Conservation (phyloP, 1,140 invertebrate genomes). For the Leptonema lineaticorne region DNA sequence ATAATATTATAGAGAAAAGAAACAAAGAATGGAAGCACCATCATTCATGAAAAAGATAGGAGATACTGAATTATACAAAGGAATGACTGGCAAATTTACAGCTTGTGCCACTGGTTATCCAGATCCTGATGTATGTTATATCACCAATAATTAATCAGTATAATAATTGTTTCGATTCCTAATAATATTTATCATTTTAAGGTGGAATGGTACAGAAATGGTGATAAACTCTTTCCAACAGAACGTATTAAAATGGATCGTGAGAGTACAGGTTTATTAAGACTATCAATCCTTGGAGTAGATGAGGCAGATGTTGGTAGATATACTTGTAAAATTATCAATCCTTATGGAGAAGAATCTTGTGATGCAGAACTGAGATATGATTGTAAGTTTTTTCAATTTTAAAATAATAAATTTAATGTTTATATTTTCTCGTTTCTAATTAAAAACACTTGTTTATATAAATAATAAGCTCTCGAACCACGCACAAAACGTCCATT, state of each 20-base stretch:
- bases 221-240: constrained; percentile 73
- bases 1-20: constrained; percentile 61
- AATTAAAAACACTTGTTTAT: constrained; percentile 1
- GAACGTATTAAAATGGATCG: constrained; percentile 80
- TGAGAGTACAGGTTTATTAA: constrained; percentile 76
- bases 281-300: constrained; percentile 73
- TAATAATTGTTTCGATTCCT: background rate
- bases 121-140: constrained; percentile 68
- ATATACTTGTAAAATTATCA: constrained; percentile 79
- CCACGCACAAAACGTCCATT: constrained; percentile 68
- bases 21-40: constrained; percentile 77
- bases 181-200: constrained; percentile 2
- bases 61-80: constrained; percentile 82
- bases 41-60: constrained; percentile 87
- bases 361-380: constrained; percentile 79
- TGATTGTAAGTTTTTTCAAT: constrained; percentile 67
- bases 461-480: constrained; percentile 62
- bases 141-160: background rate
- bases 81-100: constrained; percentile 89
- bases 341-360: constrained; percentile 80
- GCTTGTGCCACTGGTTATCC: constrained; percentile 83
- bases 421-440: constrained; percentile 7
- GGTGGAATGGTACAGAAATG: constrained; percentile 71
- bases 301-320: constrained; percentile 77
- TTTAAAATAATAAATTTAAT: constrained; percentile 3